Evolutionary conservation across 2,113 vertebrate species (phyloP).

Genomic region (Ramphastos sulfuratus): DNA sequence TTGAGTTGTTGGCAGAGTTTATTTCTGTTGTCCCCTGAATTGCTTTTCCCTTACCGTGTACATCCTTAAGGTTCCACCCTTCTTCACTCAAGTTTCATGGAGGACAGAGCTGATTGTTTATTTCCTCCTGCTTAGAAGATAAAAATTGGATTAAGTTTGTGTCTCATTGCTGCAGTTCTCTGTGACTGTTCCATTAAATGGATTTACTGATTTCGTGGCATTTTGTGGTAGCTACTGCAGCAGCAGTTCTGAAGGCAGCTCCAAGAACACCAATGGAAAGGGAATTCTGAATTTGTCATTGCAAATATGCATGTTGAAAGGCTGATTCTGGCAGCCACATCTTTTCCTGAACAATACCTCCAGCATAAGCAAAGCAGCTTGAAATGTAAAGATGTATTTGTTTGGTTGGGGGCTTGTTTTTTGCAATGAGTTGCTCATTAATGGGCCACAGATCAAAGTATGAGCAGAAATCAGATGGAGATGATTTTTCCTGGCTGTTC

Average conservation of each 20-base stretch:
- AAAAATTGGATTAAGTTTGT: neutral
- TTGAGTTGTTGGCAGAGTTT: neutral
- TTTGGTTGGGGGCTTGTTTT: neutral
- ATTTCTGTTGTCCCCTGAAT: neutral
- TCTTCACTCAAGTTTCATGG: neutral
- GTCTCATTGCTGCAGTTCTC: constrained; percentile 4
- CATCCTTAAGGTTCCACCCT: neutral
- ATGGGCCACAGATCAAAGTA: neutral
- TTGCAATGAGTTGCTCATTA: neutral
- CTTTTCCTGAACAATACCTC: neutral
- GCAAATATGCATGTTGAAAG: neutral
- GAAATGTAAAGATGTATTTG: neutral
- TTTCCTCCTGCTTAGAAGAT: neutral
- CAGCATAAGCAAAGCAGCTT: neutral
- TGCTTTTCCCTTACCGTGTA: neutral
- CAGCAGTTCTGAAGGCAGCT: neutral
- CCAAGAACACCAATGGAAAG: neutral
- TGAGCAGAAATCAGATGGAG: neutral
- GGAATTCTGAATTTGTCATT: neutral
- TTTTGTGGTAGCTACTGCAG: neutral
- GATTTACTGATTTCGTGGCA: constrained; percentile 38
- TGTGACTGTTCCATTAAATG: constrained; percentile 30
- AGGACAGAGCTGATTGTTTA: neutral
- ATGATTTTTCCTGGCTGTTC: neutral
- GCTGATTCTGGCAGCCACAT: neutral